These are phyloP conservation scores for Porites evermanni DNA, from an alignment of 92 coral and sea anemone genomes.

Conservation along the genomic window DNA sequence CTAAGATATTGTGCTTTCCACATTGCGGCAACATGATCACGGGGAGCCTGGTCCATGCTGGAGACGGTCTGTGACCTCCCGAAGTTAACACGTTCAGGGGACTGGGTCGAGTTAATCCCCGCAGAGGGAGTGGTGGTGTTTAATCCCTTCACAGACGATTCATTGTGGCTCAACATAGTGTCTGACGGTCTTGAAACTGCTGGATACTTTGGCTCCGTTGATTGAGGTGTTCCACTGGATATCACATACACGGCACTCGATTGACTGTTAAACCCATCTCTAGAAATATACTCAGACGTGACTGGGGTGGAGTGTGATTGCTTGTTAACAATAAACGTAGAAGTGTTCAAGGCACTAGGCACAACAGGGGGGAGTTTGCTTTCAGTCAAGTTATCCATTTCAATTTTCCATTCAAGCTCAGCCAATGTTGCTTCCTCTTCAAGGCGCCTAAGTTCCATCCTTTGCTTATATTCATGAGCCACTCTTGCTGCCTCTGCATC, in stretches of 20 bases:
- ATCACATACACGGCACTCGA: conserved; percentile 3
- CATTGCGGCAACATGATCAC: too few species aligned
- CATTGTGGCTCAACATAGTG: too few species aligned
- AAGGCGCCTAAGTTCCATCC: conserved; percentile 34
- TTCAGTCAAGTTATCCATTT: conserved; percentile 29
- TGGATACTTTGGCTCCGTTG: too few species aligned
- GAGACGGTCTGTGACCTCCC: too few species aligned
- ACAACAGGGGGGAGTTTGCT: background rate
- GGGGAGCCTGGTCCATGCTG: too few species aligned
- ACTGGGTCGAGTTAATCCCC: too few species aligned
- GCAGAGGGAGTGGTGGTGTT: too few species aligned
- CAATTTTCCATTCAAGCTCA: conserved; percentile 52
- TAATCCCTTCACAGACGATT: too few species aligned
- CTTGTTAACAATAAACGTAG: conserved; percentile 16
- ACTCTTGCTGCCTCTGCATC: conserved; percentile 55
- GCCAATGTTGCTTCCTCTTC: conserved; percentile 63
- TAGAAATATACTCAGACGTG: background rate
- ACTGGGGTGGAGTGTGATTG: conserved; percentile 29
- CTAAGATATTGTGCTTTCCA: too few species aligned
- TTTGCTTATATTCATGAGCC: conserved; percentile 36
- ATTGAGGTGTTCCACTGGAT: background rate
- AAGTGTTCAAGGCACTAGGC: background rate
- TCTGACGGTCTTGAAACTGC: too few species aligned
- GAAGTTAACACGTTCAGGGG: too few species aligned
- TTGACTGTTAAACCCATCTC: background rate